Conservation (phyloP, 2,113 vertebrate species). For the Galbula dea region DNA sequence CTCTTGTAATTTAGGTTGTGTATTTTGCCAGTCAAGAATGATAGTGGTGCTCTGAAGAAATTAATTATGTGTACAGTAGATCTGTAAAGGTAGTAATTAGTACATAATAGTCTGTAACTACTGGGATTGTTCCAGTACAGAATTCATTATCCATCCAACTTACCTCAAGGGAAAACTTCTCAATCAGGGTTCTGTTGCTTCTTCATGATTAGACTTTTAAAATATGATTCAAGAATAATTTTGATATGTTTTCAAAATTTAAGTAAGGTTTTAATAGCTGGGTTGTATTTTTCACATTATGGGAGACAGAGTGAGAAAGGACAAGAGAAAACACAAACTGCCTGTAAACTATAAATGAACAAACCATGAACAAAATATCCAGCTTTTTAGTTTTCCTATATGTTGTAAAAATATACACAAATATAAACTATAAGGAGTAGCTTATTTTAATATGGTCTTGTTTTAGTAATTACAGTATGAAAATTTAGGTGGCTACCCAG, state of each 20-base stretch:
- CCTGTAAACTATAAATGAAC: background rate
- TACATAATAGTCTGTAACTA: conserved; percentile 67
- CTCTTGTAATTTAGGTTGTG: conserved; percentile 66
- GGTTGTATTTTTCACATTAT: background rate
- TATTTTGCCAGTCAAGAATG: conserved; percentile 64
- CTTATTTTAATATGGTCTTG: background rate
- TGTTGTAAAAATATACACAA: background rate
- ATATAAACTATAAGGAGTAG: too few relatives aligned
- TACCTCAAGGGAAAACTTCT: conserved; percentile 27
- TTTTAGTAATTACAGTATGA: background rate
- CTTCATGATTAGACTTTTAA: background rate
- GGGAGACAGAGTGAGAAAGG: background rate
- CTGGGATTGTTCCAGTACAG: conserved; percentile 50
- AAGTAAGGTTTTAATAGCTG: background rate
- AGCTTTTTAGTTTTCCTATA: background rate
- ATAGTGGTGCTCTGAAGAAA: conserved; percentile 64
- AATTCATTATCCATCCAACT: conserved; percentile 45
- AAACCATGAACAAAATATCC: background rate
- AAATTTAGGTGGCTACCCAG: background rate
- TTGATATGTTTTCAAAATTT: background rate
- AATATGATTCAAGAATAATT: background rate
- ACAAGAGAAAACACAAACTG: background rate
- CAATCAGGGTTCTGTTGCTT: background rate
- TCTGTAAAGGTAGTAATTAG: conserved; percentile 69
- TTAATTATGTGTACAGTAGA: conserved; percentile 69